Conservation (phyloP, 2,888 invertebrate species). For the Coecobrya sp. region DNA sequence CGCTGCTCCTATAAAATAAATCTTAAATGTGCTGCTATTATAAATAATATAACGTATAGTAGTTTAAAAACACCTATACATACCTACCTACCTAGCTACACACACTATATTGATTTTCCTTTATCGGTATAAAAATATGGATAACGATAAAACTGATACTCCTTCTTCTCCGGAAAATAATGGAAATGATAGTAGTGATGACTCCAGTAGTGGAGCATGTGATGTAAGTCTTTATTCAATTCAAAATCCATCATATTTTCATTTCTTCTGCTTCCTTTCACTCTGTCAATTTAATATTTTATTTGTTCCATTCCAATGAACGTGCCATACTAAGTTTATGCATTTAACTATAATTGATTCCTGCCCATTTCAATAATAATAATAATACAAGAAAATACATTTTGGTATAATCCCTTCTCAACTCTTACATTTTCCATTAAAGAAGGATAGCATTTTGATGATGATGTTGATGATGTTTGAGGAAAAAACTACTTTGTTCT, state of each 20-base stretch:
- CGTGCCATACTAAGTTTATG: background rate
- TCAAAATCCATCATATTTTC: background rate
- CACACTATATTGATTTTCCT: background rate
- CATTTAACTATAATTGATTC: slow-evolving; percentile 11
- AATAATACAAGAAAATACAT: background rate
- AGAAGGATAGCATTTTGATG: background rate
- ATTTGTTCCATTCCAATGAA: background rate
- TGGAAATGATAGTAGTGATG: slow-evolving; percentile 72
- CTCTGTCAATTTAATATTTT: background rate
- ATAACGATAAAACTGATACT: slow-evolving; percentile 53
- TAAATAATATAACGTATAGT: background rate
- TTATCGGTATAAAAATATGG: slow-evolving; percentile 20
- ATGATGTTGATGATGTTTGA: background rate
- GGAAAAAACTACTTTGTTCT: background rate
- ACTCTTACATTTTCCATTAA: slow-evolving; percentile 45
- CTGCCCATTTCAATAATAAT: slow-evolving; percentile 14
- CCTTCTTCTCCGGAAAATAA: slow-evolving; percentile 42
- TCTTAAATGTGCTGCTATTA: background rate
- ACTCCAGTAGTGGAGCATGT: slow-evolving; percentile 64
- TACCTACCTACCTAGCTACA: background rate
- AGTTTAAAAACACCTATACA: background rate
- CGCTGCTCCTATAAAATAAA: background rate
- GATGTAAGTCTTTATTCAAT: slow-evolving; percentile 57
- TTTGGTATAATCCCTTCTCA: background rate
- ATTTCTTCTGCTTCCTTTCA: background rate